These are phyloP conservation scores for Amiota communis DNA, from an alignment of 2,888 invertebrate genomes.

Conservation along the genomic window DNA sequence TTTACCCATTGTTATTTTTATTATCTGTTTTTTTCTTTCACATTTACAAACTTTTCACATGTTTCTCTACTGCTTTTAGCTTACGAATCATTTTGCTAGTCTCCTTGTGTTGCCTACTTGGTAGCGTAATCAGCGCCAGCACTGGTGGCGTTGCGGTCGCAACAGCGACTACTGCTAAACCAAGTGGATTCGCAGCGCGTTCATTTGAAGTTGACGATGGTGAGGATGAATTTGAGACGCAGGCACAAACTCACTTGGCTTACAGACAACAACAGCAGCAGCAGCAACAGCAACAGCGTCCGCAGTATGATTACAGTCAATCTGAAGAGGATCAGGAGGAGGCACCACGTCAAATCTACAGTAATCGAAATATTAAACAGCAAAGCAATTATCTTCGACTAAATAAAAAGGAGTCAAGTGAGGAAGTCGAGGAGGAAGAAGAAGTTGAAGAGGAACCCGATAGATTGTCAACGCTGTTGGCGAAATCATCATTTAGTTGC, in stretches of 20 bases:
- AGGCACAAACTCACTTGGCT: slow-evolving; percentile 71
- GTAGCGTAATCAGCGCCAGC: slow-evolving; percentile 55
- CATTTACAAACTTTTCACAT: background rate
- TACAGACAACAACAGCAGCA: slow-evolving; percentile 56
- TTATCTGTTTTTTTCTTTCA: slow-evolving; percentile 15
- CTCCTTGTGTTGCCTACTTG: slow-evolving; percentile 58
- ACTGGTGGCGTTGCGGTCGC: slow-evolving; percentile 54
- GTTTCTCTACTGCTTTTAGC: slow-evolving; percentile 49
- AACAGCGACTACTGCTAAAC: slow-evolving; percentile 66
- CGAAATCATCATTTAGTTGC: slow-evolving; percentile 89
- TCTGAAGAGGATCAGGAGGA: slow-evolving; percentile 71
- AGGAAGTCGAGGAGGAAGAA: slow-evolving; percentile 82
- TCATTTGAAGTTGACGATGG: slow-evolving; percentile 63
- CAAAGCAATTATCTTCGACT: slow-evolving; percentile 63
- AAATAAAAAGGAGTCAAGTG: slow-evolving; percentile 71
- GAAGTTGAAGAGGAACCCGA: slow-evolving; percentile 90
- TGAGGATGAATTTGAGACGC: slow-evolving; percentile 69
- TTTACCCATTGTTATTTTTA: slow-evolving; percentile 23
- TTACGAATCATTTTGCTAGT: slow-evolving; percentile 62
- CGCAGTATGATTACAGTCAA: slow-evolving; percentile 68
- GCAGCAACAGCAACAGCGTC: slow-evolving; percentile 56
- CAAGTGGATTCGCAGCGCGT: slow-evolving; percentile 68
- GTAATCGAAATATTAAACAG: slow-evolving; percentile 66
- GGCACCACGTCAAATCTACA: slow-evolving; percentile 67
- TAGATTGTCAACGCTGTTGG: slow-evolving; percentile 83